phyloP scores from a whole-genome alignment of 1,140 invertebrate genomes.

The Thrips palmi region DNA sequence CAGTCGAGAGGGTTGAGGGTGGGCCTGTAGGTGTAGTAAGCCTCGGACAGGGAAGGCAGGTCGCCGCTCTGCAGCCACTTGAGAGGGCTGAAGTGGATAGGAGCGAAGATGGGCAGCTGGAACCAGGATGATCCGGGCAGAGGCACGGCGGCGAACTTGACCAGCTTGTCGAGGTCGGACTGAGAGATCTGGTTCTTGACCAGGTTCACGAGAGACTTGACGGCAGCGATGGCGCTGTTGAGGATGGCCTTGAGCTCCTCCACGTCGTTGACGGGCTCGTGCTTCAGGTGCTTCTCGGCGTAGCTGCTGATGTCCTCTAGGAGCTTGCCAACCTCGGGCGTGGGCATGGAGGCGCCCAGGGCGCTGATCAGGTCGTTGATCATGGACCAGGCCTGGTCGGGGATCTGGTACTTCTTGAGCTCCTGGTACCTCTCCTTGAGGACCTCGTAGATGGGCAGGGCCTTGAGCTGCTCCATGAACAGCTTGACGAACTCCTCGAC shows the following conservation, averaged over 20 bases:
- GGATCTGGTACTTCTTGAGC: slow-evolving; percentile 13
- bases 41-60: slow-evolving; percentile 24
- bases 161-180: slow-evolving; percentile 1
- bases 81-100: slow-evolving; percentile 32
- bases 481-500: slow-evolving; percentile 25
- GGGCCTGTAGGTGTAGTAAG: slow-evolving; percentile 31
- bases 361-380: slow-evolving; percentile 28
- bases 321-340: slow-evolving; percentile 34
- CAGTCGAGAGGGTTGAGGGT: slow-evolving; percentile 27
- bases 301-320: slow-evolving; percentile 32
- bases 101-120: slow-evolving; percentile 26
- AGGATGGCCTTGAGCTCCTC: slow-evolving; percentile 33
- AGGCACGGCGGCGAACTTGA: slow-evolving; percentile 16
- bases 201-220: slow-evolving; percentile 25
- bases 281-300: slow-evolving; percentile 35
- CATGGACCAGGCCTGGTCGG: slow-evolving; percentile 26
- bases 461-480: slow-evolving; percentile 29
- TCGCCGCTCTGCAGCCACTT: slow-evolving; percentile 36
- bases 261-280: slow-evolving; percentile 29
- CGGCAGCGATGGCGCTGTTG: slow-evolving; percentile 23
- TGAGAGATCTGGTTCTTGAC: slow-evolving; percentile 7
- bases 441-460: slow-evolving; percentile 31
- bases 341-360: slow-evolving; percentile 31
- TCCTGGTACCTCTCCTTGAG: slow-evolving; percentile 28
- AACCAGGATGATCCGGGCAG: slow-evolving; percentile 22